These are phyloP conservation scores for Muscicapa comitata DNA, from an alignment of 2,797 vertebrate genomes.

Conservation along the genomic window DNA sequence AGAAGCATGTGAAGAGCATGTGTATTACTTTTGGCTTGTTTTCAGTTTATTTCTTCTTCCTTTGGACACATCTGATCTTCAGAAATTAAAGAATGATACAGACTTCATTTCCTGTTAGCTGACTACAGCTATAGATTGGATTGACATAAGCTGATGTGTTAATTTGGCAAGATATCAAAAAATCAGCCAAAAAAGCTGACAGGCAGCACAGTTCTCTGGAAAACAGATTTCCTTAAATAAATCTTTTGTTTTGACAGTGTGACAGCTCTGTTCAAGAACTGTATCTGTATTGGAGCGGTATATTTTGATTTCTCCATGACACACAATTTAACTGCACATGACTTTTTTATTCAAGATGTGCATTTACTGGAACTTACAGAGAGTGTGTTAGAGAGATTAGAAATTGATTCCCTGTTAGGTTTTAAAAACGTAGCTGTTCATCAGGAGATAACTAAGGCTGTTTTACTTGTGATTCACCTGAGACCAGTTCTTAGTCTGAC, in stretches of 20 bases:
- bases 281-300: not conserved
- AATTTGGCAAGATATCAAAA: not conserved
- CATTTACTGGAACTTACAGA: not conserved
- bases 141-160: not conserved
- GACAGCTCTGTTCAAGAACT: not conserved
- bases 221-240: slow-evolving; percentile 30
- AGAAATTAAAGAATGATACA: not conserved
- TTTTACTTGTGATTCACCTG: not conserved
- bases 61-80: not conserved
- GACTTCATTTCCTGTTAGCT: not conserved
- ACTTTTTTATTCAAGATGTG: not conserved
- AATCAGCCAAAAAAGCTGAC: not conserved
- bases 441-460: not conserved
- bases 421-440: not conserved
- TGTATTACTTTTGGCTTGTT: not conserved
- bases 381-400: not conserved
- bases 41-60: not conserved
- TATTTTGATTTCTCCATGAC: slow-evolving; percentile 8
- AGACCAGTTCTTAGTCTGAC: not conserved
- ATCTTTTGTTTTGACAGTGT: slow-evolving; percentile 10
- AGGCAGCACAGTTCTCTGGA: not conserved
- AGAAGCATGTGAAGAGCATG: not conserved
- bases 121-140: not conserved
- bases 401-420: not conserved
- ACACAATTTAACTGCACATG: not conserved